phyloP scores from a whole-genome alignment of 2,888 invertebrate genomes.

The Ophion ellenae region DNA sequence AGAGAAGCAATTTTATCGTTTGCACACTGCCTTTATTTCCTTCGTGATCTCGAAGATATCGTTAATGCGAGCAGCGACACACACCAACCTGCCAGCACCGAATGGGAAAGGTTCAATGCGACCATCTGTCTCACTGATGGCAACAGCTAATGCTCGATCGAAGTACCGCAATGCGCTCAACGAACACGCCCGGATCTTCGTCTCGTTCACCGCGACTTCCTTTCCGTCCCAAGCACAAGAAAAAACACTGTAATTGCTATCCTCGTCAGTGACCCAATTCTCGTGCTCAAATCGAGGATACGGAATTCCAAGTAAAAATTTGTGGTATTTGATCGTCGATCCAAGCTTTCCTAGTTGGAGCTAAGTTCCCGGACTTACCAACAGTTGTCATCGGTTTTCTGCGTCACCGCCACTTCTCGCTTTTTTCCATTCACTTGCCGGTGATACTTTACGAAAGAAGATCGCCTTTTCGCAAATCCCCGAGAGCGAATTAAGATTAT shows the following conservation, averaged over 20 bases:
- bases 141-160: conserved; percentile 51
- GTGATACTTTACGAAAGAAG: neutral
- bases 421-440: conserved; percentile 11
- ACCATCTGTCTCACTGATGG: conserved; percentile 37
- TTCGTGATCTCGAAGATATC: neutral
- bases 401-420: neutral
- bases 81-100: neutral
- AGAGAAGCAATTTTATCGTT: neutral
- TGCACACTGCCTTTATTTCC: neutral
- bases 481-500: conserved; percentile 14
- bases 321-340: conserved; percentile 6
- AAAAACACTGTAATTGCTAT: conserved; percentile 41
- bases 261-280: conserved; percentile 52
- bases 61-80: conserved; percentile 9
- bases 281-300: conserved; percentile 32
- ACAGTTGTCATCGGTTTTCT: conserved; percentile 3
- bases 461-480: neutral
- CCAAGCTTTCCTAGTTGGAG: neutral
- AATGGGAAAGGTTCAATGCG: conserved; percentile 2
- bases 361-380: neutral
- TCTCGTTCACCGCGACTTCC: neutral
- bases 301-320: conserved; percentile 24
- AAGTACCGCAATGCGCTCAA: conserved; percentile 61
- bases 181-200: conserved; percentile 19
- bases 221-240: neutral